phyloP scores from a whole-genome alignment of 2,113 vertebrate genomes.

The Suricata suricatta region DNA sequence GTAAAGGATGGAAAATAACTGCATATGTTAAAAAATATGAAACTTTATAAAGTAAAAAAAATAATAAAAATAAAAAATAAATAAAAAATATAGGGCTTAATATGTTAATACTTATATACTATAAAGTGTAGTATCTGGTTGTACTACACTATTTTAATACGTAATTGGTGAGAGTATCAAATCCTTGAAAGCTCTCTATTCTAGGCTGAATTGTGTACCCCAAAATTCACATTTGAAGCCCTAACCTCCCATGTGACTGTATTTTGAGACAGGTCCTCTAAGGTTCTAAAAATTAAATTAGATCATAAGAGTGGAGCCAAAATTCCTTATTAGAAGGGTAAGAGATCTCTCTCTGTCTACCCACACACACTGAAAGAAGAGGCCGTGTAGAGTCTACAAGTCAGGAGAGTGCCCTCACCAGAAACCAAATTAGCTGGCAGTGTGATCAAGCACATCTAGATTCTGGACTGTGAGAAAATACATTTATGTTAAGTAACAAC shows the following conservation, averaged over 20 bases:
- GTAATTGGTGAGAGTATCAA: neutral
- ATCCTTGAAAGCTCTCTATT: neutral
- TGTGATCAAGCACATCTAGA: neutral
- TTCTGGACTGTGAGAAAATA: neutral
- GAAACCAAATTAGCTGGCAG: neutral
- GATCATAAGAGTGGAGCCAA: neutral
- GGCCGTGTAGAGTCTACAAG: neutral
- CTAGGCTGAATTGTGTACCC: neutral
- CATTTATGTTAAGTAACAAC: neutral
- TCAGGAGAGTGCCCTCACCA: neutral
- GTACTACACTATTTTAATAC: neutral
- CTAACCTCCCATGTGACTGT: neutral
- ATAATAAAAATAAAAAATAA: too few relatives aligned
- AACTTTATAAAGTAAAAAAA: too few relatives aligned
- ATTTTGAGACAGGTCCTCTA: neutral
- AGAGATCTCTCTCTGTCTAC: neutral
- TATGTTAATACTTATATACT: neutral
- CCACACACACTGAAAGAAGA: neutral
- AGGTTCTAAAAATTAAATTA: neutral
- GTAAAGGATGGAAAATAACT: too few relatives aligned
- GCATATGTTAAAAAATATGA: too few relatives aligned
- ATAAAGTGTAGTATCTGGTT: neutral
- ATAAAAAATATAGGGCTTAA: neutral
- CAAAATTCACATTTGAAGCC: neutral
- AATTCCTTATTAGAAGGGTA: neutral